Evolutionary conservation across 2,113 vertebrate genomes (phyloP).

Genomic region (Lucifuga dentata): DNA sequence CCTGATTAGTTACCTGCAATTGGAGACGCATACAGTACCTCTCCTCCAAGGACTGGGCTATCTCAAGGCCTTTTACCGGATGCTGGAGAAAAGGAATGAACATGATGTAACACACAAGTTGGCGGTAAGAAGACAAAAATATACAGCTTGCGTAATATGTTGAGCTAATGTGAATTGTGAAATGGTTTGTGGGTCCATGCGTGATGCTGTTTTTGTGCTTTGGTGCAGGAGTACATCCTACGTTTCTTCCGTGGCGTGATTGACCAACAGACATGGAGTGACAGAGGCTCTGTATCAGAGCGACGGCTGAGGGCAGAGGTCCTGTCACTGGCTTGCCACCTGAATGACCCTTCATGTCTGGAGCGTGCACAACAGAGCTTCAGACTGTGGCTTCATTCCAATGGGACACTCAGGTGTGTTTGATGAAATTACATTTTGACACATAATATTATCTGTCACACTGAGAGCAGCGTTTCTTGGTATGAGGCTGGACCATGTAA

Average conservation of each 20-base stretch:
- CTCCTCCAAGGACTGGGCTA: slow-evolving; percentile 81
- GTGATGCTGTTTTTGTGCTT: slow-evolving; percentile 23
- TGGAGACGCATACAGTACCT: slow-evolving; percentile 81
- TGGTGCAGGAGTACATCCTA: slow-evolving; percentile 78
- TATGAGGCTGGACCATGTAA: neutral
- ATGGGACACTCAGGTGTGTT: slow-evolving; percentile 77
- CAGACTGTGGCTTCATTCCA: slow-evolving; percentile 79
- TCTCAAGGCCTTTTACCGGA: slow-evolving; percentile 76
- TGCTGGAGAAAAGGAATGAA: slow-evolving; percentile 77
- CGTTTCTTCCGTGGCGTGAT: slow-evolving; percentile 80
- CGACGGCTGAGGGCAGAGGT: slow-evolving; percentile 80
- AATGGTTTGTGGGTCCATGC: neutral
- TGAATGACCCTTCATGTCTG: slow-evolving; percentile 74
- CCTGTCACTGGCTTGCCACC: slow-evolving; percentile 82
- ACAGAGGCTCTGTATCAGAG: slow-evolving; percentile 79
- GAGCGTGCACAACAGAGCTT: slow-evolving; percentile 72
- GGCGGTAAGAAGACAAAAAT: slow-evolving; percentile 65
- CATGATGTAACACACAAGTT: slow-evolving; percentile 71
- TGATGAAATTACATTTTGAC: slow-evolving; percentile 18
- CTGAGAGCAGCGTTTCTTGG: neutral
- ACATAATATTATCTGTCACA: slow-evolving; percentile 8
- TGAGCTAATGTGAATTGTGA: neutral
- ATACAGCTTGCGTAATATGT: neutral
- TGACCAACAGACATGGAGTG: slow-evolving; percentile 82
- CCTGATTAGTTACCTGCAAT: slow-evolving; percentile 79